phyloP scores from a whole-genome alignment of 1,140 invertebrate species.

The Drosophila pallidifrons region DNA sequence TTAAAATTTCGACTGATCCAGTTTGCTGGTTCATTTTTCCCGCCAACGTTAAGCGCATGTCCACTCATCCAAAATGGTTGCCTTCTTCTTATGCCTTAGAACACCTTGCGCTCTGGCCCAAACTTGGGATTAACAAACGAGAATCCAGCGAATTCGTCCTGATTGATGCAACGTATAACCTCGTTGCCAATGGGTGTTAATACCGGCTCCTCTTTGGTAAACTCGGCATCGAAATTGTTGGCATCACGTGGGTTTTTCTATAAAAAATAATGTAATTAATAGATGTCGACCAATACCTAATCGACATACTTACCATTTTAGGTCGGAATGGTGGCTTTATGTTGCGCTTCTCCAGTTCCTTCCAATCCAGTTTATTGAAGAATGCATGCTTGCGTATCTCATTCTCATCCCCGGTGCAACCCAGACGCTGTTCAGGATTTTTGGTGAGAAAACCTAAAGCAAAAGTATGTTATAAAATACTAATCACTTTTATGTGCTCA shows the following conservation, averaged over 20 bases:
- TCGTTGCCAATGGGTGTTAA: slow-evolving; percentile 97
- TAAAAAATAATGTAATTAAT: slow-evolving; percentile 64
- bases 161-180: slow-evolving; percentile 96
- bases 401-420: slow-evolving; percentile 92
- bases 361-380: slow-evolving; percentile 98
- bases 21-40: slow-evolving; percentile 33
- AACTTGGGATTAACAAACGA: slow-evolving; percentile 98
- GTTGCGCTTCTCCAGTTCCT: slow-evolving; percentile 94
- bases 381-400: slow-evolving; percentile 97
- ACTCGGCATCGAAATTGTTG: slow-evolving; percentile 99
- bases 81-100: slow-evolving; percentile 52
- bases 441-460: slow-evolving; percentile 97
- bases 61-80: slow-evolving; percentile 11
- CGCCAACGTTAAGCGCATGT: slow-evolving; percentile 33
- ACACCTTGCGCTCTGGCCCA: slow-evolving; percentile 88
- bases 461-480: slow-evolving; percentile 1
- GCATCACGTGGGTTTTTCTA: slow-evolving; percentile 99
- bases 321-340: slow-evolving; percentile 99
- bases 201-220: slow-evolving; percentile 98
- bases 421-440: slow-evolving; percentile 96
- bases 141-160: slow-evolving; percentile 98
- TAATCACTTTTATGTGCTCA: neutral
- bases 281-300: neutral
- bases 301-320: slow-evolving; percentile 93
- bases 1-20: slow-evolving; percentile 40